These are phyloP conservation scores for Aplochiton taeniatus DNA, from an alignment of 2,797 vertebrate genomes.

Conservation along the genomic window DNA sequence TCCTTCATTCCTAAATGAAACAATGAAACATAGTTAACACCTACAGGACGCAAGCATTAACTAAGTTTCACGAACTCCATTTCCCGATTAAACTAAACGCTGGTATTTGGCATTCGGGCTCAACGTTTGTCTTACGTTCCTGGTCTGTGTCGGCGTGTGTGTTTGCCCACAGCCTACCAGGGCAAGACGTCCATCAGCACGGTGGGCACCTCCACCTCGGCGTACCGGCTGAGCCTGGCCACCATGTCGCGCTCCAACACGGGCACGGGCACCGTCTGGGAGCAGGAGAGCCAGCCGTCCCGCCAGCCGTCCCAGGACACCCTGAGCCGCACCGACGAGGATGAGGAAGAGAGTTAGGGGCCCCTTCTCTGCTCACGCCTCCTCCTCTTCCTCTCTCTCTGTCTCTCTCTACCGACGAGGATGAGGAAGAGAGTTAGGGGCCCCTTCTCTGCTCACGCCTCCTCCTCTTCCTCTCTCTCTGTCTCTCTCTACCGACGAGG, in stretches of 20 bases:
- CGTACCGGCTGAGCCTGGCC: slow-evolving; percentile 94
- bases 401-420: slow-evolving; percentile 82
- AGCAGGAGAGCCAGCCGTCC: slow-evolving; percentile 97
- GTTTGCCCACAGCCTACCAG: slow-evolving; percentile 89
- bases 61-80: no score
- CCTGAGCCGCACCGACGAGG: slow-evolving; percentile 93
- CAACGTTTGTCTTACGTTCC: neutral
- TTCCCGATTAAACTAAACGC: no score
- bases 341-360: slow-evolving; percentile 94
- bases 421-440: slow-evolving; percentile 94
- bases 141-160: neutral
- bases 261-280: slow-evolving; percentile 96
- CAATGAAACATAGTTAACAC: no score
- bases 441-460: neutral
- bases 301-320: slow-evolving; percentile 97
- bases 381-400: neutral
- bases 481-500: slow-evolving; percentile 90
- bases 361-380: neutral
- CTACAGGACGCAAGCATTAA: no score
- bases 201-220: slow-evolving; percentile 94
- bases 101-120: no score
- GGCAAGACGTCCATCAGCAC: slow-evolving; percentile 98
- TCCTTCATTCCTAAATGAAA: no score
- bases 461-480: slow-evolving; percentile 58
- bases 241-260: slow-evolving; percentile 99